Conservation (phyloP, 2,797 vertebrate genomes). For the Lepidocolaptes lacrymiger region DNA sequence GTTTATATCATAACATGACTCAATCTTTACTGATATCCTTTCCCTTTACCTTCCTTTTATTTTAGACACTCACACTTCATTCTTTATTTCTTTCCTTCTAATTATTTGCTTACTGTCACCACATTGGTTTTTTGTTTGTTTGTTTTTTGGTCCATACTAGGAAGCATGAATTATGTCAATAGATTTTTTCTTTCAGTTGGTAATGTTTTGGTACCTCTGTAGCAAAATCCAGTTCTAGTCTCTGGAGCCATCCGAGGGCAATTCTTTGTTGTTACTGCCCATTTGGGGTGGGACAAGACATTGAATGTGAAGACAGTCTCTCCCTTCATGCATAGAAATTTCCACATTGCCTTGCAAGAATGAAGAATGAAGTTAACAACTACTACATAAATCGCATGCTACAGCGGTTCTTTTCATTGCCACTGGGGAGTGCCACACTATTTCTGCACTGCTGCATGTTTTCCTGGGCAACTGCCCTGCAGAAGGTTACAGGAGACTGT, state of each 20-base stretch:
- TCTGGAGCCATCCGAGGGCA: neutral
- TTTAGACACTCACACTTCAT: neutral
- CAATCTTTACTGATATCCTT: neutral
- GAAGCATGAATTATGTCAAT: neutral
- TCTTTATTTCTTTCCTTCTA: neutral
- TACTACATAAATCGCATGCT: neutral
- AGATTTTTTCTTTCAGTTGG: neutral
- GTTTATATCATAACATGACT: neutral
- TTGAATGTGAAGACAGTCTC: neutral
- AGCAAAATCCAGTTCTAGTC: neutral
- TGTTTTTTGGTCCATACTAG: neutral
- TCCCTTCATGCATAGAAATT: neutral
- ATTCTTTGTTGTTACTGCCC: neutral
- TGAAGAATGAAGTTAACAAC: neutral
- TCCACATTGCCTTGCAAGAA: neutral
- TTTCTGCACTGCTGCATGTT: neutral
- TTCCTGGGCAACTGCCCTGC: neutral
- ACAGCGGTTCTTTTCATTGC: neutral
- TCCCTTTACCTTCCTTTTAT: neutral
- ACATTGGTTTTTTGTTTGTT: neutral
- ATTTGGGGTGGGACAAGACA: neutral
- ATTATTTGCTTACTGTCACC: neutral
- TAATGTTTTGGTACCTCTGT: neutral
- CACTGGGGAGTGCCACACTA: neutral
- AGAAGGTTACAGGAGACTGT: neutral